Evolutionary conservation across 2,888 invertebrate genomes (phyloP), one percentile per base, ranked within the genome.

Genomic region (Cynaeus angustus): DNA sequence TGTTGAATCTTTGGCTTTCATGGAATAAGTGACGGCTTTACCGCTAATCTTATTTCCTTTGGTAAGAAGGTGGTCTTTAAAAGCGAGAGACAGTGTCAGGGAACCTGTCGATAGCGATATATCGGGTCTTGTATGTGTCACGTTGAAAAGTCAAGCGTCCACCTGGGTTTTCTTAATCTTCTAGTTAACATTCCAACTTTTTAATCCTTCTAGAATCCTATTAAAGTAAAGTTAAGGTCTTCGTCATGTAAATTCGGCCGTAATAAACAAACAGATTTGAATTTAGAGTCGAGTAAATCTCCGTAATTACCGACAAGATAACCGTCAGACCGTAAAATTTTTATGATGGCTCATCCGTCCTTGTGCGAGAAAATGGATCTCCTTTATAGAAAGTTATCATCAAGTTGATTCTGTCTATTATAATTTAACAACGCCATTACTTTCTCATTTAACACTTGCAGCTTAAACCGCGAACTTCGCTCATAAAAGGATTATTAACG

Each of bases 1-100:
- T 4, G 46, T 16, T 21, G 13, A 41, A 41, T 12, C 16, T 46
- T 16, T 46, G 46, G 46, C 46, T 46, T 46, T 21, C 46, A 46
- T 7, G 56, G 56, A 59, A 46, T 43, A 61, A 61, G 61, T 61
- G 61, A 46, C 61, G 61, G 61, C 33, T 61, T 48, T 48, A 33
- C 16, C 37, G 30, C 28, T 48, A 61, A 61, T 61, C 61, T 61
- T 46, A 61, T 61, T 61, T 61, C 10, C 30, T 37, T 13, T 26
- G 14, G 37, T 37, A 37, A 61, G 26, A 30, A 48, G 61, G 48
- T 45, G 37, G 48, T 37, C 33, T 45, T 58, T 43, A 58, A 43
- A 30, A 45, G 58, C 21, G 43, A 58, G 30, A 16, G 43, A 33
- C 52, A n/a, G 52, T 33, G 33, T 52, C 52, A 52, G 13, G 12